These are phyloP conservation scores for Bicyclus anynana DNA, from an alignment of 1,140 invertebrate species.

Conservation along the genomic window DNA sequence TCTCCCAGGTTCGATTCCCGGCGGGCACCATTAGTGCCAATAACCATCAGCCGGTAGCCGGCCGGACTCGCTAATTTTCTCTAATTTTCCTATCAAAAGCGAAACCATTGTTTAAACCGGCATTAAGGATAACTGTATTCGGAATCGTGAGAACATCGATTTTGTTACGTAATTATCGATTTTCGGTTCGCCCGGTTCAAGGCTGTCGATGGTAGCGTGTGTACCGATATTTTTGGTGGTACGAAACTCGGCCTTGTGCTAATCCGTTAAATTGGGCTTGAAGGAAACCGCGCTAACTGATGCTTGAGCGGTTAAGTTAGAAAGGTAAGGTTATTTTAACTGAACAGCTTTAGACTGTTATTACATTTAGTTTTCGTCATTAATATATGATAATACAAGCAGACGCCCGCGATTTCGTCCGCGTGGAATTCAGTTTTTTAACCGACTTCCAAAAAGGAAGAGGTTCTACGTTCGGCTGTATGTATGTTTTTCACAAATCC, in stretches of 20 bases:
- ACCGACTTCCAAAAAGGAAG: too few relatives aligned
- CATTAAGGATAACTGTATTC: constrained; percentile 46
- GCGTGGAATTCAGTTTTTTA: too few relatives aligned
- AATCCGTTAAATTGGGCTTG: constrained; percentile 18
- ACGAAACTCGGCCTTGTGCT: constrained; percentile 37
- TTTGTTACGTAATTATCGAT: constrained; percentile 57
- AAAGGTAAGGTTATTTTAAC: constrained; percentile 6
- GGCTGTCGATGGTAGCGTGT: constrained; percentile 15
- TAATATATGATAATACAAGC: too few relatives aligned
- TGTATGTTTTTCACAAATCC: too few relatives aligned
- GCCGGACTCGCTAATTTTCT: constrained; percentile 64
- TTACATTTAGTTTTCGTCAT: too few relatives aligned
- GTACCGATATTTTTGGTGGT: constrained; percentile 20
- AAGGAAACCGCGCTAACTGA: constrained; percentile 21
- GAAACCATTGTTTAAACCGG: constrained; percentile 44
- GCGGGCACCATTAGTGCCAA: constrained; percentile 67
- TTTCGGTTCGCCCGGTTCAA: constrained; percentile 30
- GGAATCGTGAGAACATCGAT: constrained; percentile 58
- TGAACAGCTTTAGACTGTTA: background rate
- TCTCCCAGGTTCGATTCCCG: constrained; percentile 50
- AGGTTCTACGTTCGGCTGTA: too few relatives aligned
- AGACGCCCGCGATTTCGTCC: too few relatives aligned
- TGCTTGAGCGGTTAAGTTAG: constrained; percentile 4
- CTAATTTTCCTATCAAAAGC: constrained; percentile 74
- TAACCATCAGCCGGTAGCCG: constrained; percentile 70